Evolutionary conservation across 1,140 invertebrate species (phyloP).

Genomic region (Asobara japonica): DNA sequence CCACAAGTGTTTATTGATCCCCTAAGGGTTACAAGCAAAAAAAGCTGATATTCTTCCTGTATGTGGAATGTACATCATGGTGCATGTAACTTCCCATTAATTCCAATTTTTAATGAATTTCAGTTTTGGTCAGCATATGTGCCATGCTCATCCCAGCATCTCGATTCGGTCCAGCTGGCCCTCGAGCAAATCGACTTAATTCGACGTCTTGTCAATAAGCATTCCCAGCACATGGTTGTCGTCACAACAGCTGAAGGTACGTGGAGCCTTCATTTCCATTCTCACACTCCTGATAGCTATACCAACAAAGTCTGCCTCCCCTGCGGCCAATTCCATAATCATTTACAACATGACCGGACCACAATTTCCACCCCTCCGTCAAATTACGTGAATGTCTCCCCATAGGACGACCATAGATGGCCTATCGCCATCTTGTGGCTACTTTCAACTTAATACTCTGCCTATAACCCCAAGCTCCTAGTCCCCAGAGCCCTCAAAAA

Average conservation of each 20-base stretch:
- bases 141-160: constrained; percentile 81
- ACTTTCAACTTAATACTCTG: not conserved
- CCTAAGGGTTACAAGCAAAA: too few relatives aligned
- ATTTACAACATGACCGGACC: not conserved
- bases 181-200: constrained; percentile 91
- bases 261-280: constrained; percentile 29
- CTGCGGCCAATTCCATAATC: not conserved
- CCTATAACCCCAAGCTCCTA: not conserved
- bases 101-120: constrained; percentile 35
- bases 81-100: too few relatives aligned
- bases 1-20: too few relatives aligned
- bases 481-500: too few relatives aligned
- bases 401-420: too few relatives aligned
- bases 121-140: constrained; percentile 87
- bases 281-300: too few relatives aligned
- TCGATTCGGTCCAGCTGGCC: constrained; percentile 86
- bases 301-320: not conserved
- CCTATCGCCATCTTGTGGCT: not conserved
- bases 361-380: not conserved
- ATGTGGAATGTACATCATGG: too few relatives aligned
- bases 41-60: too few relatives aligned
- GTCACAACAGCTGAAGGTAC: constrained; percentile 75
- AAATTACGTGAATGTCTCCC: not conserved
- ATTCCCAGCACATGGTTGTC: constrained; percentile 75
- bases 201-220: constrained; percentile 82